These are phyloP conservation scores for Coendou prehensilis DNA, from an alignment of 2,797 vertebrate genomes.

Conservation along the genomic window DNA sequence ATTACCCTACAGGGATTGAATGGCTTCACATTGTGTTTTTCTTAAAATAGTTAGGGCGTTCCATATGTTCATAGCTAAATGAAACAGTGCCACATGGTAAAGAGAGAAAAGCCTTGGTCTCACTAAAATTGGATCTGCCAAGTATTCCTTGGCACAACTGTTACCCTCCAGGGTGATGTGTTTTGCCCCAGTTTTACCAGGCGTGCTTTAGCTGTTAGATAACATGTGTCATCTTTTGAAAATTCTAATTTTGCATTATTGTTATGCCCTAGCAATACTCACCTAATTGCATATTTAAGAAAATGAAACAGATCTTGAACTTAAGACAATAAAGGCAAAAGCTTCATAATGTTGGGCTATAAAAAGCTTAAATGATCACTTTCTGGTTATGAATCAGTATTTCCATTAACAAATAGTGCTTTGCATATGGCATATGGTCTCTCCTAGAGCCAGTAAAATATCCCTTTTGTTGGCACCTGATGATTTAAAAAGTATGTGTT, in stretches of 20 bases:
- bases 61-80: slow-evolving; percentile 46
- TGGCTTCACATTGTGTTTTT: background rate
- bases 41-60: slow-evolving; percentile 11
- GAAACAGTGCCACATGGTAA: slow-evolving; percentile 38
- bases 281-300: background rate
- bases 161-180: background rate
- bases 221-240: background rate
- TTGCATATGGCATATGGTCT: background rate
- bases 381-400: background rate
- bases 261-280: background rate
- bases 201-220: background rate
- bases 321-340: background rate
- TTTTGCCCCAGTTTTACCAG: background rate
- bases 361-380: background rate
- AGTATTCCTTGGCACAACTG: background rate
- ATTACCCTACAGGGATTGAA: background rate
- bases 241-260: background rate
- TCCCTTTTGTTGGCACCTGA: background rate
- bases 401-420: background rate
- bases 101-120: background rate
- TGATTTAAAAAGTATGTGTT: background rate
- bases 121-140: background rate
- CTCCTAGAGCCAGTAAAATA: background rate
- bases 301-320: background rate
- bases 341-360: background rate